Percentiles rank a stretch among this genome's conserved stretches.
These are phyloP conservation scores for Poliocrania exsul DNA, from an alignment of 2,797 vertebrate genomes.

Conservation along the genomic window DNA sequence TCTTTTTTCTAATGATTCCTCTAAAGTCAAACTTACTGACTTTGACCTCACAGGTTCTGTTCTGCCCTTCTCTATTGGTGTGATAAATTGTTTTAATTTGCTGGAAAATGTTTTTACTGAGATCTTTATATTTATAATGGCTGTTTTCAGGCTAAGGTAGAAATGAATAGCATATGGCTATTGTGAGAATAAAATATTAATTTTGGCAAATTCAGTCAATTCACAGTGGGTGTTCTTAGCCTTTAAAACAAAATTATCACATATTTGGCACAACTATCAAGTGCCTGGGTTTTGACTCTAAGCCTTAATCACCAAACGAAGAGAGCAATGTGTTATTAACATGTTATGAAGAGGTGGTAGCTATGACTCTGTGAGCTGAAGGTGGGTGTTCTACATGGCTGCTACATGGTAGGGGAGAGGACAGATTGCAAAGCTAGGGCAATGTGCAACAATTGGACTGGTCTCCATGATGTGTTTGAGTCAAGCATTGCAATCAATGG, in stretches of 20 bases:
- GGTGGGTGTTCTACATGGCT: not conserved
- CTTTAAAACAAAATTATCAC: constrained; percentile 66
- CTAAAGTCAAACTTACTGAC: not conserved
- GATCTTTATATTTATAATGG: constrained; percentile 60
- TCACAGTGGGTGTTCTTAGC: constrained; percentile 61
- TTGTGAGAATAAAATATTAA: constrained; percentile 69
- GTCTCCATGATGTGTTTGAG: not conserved
- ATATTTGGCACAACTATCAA: constrained; percentile 54
- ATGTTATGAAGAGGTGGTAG: constrained; percentile 17
- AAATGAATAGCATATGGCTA: constrained; percentile 67
- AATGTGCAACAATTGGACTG: not conserved
- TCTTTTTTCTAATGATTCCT: not conserved
- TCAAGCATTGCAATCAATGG: not conserved
- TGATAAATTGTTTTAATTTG: constrained; percentile 54
- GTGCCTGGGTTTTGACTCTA: constrained; percentile 34
- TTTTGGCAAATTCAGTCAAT: constrained; percentile 68
- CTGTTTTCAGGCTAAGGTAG: constrained; percentile 60
- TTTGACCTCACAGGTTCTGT: constrained; percentile 44
- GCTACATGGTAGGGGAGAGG: not conserved
- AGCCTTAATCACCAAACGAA: constrained; percentile 50
- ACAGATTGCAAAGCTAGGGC: not conserved
- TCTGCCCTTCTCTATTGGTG: constrained; percentile 1
- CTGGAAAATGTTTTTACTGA: constrained; percentile 54
- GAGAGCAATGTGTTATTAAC: constrained; percentile 42
- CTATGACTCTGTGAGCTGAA: not conserved